Evolutionary conservation across 2,888 invertebrate species (phyloP), one percentile per base, ranked within the genome.

Genomic region (Caenorhabditis panamensis): DNA sequence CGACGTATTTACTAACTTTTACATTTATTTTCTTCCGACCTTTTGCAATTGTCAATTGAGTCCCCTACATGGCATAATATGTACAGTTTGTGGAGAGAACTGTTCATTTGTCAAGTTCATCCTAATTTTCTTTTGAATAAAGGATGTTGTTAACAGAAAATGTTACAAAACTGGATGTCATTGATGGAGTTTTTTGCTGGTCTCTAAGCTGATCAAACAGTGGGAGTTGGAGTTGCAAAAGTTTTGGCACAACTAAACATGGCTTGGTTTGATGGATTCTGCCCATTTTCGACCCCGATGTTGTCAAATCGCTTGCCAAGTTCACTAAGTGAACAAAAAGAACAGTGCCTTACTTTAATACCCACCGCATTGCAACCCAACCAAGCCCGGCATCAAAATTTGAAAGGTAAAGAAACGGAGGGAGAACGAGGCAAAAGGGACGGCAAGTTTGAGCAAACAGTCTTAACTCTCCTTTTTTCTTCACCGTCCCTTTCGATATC

Each of bases 371-470:
- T 31, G 5, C 31, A 6, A 4, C 31, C 31, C 31, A 4, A 31
- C 54, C 51, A 28, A 63, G 18, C 28, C 36, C 59, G 28, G 58
- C 61, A 51, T 66, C 66, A 59, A 75, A 66, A 75, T 75, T 75
- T 75, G 66, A 75, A 75, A 75, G 28, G 75, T 66, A 66, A 66
- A 75, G 66, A 37, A 4, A 49, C 53, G 53, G 37, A 36, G 37
- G n/a, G 36, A 56, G 31, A 64, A 72, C 44, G 58, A 64, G 28
- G n/a, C n/a, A n/a, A n/a, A 13, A 6, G 41, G 13, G 31, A 47
- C 41, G 64, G 75, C 59, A 75, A 75, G 51, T 75, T 75, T 75
- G 75, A 75, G 66, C 75, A 75, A 75, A 75, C 66, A 75, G 75
- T 66, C 64, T 66, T 73, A 73, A 66, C 73, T 64, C 51, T 58